These are phyloP conservation scores for Crotalus adamanteus DNA, from an alignment of 2,797 vertebrate genomes.

Conservation along the genomic window DNA sequence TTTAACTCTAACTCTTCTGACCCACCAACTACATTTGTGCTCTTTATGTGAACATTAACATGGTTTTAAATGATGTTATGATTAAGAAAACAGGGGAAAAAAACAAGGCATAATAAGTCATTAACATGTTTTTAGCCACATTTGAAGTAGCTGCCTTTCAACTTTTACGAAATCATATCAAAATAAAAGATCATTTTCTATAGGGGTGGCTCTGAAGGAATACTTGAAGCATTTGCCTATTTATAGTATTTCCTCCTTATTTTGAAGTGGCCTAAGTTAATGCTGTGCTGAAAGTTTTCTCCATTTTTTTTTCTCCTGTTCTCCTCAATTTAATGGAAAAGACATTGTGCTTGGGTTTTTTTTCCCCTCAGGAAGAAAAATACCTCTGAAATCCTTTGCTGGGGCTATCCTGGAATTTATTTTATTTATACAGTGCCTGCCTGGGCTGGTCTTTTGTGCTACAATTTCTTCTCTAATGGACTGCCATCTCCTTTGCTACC, in stretches of 20 bases:
- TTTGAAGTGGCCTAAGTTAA: background rate
- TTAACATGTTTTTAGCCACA: conserved; percentile 51
- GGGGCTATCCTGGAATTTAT: background rate
- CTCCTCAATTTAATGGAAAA: background rate
- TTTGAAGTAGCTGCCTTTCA: conserved; percentile 35
- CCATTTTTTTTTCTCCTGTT: background rate
- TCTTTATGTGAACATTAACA: conserved; percentile 56
- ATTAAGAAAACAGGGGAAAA: conserved; percentile 56
- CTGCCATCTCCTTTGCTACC: background rate
- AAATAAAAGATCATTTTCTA: conserved; percentile 3
- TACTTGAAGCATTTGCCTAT: background rate
- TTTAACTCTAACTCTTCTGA: conserved; percentile 58
- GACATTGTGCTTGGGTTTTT: background rate
- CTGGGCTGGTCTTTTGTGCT: background rate
- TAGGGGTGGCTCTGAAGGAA: background rate
- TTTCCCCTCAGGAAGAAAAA: background rate
- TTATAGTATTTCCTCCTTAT: background rate
- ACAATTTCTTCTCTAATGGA: background rate
- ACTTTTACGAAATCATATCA: conserved; percentile 18
- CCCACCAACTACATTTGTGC: conserved; percentile 44
- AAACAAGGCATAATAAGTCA: conserved; percentile 22
- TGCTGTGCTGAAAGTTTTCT: background rate
- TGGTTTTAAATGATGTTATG: conserved; percentile 32
- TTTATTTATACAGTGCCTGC: background rate
- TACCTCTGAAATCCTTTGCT: background rate